phyloP scores from a whole-genome alignment of 92 coral and sea anemone genomes.

The Chrysogorgia sp. region DNA sequence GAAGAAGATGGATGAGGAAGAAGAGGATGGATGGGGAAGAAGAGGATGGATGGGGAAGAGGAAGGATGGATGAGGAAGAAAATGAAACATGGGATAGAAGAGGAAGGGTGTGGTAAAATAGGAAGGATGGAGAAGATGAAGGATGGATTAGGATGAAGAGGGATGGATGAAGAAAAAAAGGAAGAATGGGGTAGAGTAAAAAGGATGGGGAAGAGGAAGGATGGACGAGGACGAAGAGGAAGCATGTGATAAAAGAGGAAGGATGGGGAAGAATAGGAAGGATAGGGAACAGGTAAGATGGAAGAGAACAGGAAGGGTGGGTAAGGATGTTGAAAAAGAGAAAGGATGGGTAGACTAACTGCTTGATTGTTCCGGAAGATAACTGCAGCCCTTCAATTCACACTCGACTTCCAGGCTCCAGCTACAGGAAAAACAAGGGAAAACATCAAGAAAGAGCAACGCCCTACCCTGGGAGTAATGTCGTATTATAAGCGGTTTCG shows the following conservation, averaged over 20 bases:
- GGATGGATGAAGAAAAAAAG: background rate
- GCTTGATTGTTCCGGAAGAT: background rate
- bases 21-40: too few relatives aligned
- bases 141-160: background rate
- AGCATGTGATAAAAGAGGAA: too few relatives aligned
- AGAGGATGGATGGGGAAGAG: too few relatives aligned
- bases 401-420: slow-evolving; percentile 7
- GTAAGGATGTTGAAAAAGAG: too few relatives aligned
- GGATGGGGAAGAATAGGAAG: too few relatives aligned
- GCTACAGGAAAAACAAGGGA: background rate
- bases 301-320: background rate
- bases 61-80: too few relatives aligned
- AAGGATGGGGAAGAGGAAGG: background rate
- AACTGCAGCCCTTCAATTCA: slow-evolving; percentile 4
- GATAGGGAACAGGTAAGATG: too few relatives aligned
- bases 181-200: background rate
- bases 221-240: too few relatives aligned
- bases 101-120: background rate
- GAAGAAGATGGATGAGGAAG: too few relatives aligned
- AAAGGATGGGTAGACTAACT: background rate
- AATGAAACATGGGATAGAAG: background rate
- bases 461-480: too few relatives aligned
- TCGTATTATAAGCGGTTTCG: too few relatives aligned
- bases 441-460: too few relatives aligned
- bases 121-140: background rate